phyloP scores from a whole-genome alignment of 2,797 vertebrate species.

The Numenius phaeopus region DNA sequence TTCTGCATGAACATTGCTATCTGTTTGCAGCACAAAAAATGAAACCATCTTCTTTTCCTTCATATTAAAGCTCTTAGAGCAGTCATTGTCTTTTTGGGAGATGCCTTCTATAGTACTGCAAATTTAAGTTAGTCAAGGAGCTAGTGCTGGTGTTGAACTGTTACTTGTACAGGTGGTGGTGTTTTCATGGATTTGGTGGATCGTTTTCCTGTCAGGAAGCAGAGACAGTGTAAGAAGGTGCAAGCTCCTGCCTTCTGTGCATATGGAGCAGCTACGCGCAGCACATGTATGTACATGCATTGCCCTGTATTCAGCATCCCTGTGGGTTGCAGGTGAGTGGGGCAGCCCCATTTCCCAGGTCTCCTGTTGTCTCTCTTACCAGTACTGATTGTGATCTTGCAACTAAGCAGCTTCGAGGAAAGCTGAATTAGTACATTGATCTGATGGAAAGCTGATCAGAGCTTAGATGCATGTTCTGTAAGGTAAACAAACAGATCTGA shows the following conservation, averaged over 20 bases:
- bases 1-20: background rate
- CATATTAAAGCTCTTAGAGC: background rate
- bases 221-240: background rate
- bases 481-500: background rate
- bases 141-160: background rate
- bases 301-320: background rate
- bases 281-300: accelerated
- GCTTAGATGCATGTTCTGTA: background rate
- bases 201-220: background rate
- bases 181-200: background rate
- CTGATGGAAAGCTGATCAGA: background rate
- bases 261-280: accelerated
- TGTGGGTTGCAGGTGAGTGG: background rate
- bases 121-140: background rate
- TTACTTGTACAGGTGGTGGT: background rate
- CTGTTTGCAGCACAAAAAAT: background rate
- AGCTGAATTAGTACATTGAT: background rate
- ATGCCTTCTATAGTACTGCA: background rate
- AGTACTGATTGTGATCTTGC: background rate
- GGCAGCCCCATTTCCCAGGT: background rate
- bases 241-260: background rate
- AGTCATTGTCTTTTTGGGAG: background rate
- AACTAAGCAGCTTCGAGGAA: background rate
- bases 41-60: background rate
- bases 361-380: background rate